These are phyloP conservation scores for Cassiopea andromeda DNA, from an alignment of 30 jellyfish, hydroid and myxozoan species.

Conservation along the genomic window DNA sequence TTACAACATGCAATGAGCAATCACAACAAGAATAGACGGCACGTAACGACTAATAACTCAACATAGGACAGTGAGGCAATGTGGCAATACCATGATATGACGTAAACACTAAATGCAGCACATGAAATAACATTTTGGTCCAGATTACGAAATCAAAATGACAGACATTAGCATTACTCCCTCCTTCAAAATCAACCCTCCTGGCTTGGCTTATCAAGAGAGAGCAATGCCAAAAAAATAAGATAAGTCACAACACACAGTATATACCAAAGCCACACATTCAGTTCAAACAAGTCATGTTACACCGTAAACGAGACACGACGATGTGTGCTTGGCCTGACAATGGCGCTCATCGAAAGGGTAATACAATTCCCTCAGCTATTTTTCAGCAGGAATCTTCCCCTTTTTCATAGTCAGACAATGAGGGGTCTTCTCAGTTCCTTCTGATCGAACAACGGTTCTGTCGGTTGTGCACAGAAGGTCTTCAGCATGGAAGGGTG, in stretches of 20 bases:
- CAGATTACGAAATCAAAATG: no score
- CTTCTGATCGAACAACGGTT: neutral
- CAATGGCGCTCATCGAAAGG: neutral
- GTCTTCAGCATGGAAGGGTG: no score
- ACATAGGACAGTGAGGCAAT: no score
- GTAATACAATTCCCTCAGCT: neutral
- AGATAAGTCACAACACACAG: neutral
- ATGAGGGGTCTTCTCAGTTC: neutral
- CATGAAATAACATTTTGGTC: no score
- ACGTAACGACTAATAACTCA: no score
- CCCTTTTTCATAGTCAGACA: neutral
- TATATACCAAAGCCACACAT: neutral
- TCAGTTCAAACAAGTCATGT: neutral
- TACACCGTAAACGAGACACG: neutral
- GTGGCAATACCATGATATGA: no score
- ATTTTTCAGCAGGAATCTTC: neutral
- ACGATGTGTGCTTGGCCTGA: neutral
- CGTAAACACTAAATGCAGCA: no score
- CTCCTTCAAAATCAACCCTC: no score
- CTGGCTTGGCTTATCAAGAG: neutral
- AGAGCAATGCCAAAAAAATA: neutral
- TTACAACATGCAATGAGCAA: no score
- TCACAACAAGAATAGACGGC: no score
- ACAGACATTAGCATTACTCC: no score
- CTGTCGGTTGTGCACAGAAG: neutral